These are phyloP conservation scores for Protobothrops flavoviridis DNA, from an alignment of 2,113 vertebrate species.

Conservation along the genomic window DNA sequence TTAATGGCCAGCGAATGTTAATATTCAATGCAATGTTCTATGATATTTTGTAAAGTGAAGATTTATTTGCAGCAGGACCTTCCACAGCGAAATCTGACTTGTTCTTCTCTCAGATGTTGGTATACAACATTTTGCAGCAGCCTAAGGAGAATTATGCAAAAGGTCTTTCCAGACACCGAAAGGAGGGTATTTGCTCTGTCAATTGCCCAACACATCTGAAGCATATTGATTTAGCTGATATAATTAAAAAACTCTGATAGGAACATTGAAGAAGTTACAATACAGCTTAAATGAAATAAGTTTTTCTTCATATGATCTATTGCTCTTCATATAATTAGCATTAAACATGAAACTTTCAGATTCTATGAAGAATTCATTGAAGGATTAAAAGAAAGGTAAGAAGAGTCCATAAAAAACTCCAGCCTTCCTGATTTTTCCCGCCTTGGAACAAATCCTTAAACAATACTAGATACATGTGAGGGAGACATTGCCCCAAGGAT, in stretches of 20 bases:
- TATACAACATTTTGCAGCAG: no score
- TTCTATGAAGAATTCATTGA: background rate
- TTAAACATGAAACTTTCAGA: background rate
- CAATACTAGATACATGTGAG: background rate
- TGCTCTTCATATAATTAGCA: background rate
- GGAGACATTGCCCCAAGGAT: background rate
- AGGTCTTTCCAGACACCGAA: background rate
- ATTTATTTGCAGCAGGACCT: background rate
- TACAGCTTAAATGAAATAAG: background rate
- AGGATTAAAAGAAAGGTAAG: background rate
- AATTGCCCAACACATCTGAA: background rate
- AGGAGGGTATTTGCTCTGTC: background rate
- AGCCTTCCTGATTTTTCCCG: background rate
- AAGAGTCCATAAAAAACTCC: background rate
- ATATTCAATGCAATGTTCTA: background rate
- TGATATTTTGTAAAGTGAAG: background rate
- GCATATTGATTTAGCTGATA: background rate
- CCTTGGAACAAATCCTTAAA: background rate
- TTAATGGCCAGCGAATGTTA: background rate
- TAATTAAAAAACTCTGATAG: background rate
- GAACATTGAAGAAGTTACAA: background rate
- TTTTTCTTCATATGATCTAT: background rate
- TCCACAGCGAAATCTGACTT: background rate
- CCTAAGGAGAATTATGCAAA: background rate
- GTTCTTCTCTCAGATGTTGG: background rate